Evolutionary conservation across 2,113 vertebrate species (phyloP), one percentile per base, ranked within the genome.

Genomic region (Mesembrinibis cayennensis): DNA sequence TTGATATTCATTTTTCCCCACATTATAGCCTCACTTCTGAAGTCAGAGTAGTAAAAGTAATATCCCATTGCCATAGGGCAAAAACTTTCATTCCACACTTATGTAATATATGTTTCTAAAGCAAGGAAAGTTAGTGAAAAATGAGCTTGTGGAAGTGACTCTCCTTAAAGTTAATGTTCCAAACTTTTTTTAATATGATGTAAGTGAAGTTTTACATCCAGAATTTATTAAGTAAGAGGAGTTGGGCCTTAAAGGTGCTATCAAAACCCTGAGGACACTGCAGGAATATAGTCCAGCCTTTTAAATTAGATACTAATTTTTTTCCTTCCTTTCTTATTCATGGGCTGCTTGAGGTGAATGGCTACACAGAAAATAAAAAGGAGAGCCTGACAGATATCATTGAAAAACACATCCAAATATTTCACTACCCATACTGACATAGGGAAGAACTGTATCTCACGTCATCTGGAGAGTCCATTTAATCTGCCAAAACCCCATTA

Each of bases 201-300:
- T 36, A 67, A 73, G 70, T 58, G 53, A 82, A 82, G 20, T 82
- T 90, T 92, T 92, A 90, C 45, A 74, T 52, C 14, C 58, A 87
- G 45, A 86, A 93, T 89, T 95, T 94, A 96, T 96, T 88, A 95
- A 94, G 79, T 92, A 94, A 95, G 61, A 40, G 17, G 45, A 97
- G 65, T 7, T 74, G 90, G 62, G 73, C n/a, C 86, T 86, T 86
- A 71, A 36, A 93, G 1, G 27, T 66, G 50, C 83, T 82, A 80
- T 58, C 42, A 78, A 91, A 95, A 55, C 56, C 58, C 73, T 19
- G 53, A 93, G 71, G 87, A 94, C 36, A 72, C 42, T 40, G 45
- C 66, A 83, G 73, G 74, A 82, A 83, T 71, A 40, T 4, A 82
- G 69, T 44, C 36, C 52, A 83, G 44, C 23, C 26, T 91, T 89